Conservation (phyloP, 1,140 invertebrate genomes). For the Littorina saxatilis region DNA sequence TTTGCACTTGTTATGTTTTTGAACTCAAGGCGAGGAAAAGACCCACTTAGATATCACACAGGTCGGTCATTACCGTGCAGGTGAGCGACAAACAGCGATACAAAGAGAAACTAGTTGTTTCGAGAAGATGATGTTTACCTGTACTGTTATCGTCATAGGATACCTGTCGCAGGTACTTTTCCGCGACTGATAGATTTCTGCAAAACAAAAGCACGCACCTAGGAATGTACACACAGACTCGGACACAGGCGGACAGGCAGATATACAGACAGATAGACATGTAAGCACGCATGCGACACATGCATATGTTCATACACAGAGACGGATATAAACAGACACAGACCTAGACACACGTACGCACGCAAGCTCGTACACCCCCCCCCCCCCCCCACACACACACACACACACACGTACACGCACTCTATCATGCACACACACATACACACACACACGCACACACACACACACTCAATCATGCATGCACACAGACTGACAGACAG, state of each 20-base stretch:
- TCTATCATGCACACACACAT: constrained; percentile 13
- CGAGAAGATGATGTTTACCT: too few relatives aligned
- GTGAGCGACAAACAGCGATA: too few relatives aligned
- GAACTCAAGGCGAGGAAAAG: too few relatives aligned
- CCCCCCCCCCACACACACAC: constrained; percentile 9
- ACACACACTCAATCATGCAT: constrained; percentile 14
- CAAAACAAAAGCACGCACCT: constrained; percentile 1
- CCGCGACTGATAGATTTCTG: background rate
- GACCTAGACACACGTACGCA: constrained; percentile 4
- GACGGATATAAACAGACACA: constrained; percentile 11
- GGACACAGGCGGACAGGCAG: background rate
- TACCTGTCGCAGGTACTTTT: background rate
- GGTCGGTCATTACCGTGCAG: too few relatives aligned
- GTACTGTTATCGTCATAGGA: background rate
- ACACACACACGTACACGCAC: constrained; percentile 9
- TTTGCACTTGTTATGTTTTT: too few relatives aligned
- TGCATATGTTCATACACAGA: constrained; percentile 6
- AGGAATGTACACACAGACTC: constrained; percentile 6
- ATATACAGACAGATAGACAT: constrained; percentile 4
- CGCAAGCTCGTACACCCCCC: background rate
- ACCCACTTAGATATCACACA: too few relatives aligned
- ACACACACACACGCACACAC: constrained; percentile 20
- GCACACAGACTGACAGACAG: constrained; percentile 5
- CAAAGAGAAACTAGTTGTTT: too few relatives aligned
- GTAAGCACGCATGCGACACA: constrained; percentile 7